Conservation (phyloP, 1,140 invertebrate genomes). For the Lucilia sericata region DNA sequence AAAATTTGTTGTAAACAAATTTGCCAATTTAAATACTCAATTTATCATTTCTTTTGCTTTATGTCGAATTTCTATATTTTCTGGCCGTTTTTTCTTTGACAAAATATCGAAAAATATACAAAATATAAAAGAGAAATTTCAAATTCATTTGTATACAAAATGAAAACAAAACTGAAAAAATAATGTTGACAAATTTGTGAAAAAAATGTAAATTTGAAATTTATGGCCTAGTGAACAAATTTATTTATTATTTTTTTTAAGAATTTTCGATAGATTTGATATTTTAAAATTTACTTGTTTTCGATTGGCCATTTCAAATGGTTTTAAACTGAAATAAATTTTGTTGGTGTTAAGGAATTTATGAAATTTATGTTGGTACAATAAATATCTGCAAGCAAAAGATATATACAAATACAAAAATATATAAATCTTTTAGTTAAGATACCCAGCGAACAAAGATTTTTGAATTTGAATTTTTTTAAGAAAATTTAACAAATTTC, state of each 20-base stretch:
- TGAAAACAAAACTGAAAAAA: too few relatives aligned
- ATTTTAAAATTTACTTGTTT: conserved; percentile 2
- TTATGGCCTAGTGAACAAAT: too few relatives aligned
- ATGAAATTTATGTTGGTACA: neutral
- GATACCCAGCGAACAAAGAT: too few relatives aligned
- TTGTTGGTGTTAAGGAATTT: neutral
- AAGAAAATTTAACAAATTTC: too few relatives aligned
- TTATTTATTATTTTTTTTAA: neutral
- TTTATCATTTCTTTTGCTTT: neutral
- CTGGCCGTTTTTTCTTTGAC: neutral
- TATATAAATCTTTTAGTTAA: too few relatives aligned
- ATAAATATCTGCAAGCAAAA: too few relatives aligned
- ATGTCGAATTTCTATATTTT: neutral
- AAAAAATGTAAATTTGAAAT: too few relatives aligned
- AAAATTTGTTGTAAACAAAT: neutral
- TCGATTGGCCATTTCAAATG: neutral
- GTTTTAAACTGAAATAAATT: neutral
- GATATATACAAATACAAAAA: too few relatives aligned
- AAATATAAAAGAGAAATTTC: neutral
- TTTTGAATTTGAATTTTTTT: too few relatives aligned
- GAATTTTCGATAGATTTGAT: neutral
- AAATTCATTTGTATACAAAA: neutral
- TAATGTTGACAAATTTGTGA: too few relatives aligned
- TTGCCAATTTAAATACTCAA: neutral
- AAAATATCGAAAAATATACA: neutral